Conservation (phyloP, 2,113 vertebrate species). For the Callithrix jacchus region DNA sequence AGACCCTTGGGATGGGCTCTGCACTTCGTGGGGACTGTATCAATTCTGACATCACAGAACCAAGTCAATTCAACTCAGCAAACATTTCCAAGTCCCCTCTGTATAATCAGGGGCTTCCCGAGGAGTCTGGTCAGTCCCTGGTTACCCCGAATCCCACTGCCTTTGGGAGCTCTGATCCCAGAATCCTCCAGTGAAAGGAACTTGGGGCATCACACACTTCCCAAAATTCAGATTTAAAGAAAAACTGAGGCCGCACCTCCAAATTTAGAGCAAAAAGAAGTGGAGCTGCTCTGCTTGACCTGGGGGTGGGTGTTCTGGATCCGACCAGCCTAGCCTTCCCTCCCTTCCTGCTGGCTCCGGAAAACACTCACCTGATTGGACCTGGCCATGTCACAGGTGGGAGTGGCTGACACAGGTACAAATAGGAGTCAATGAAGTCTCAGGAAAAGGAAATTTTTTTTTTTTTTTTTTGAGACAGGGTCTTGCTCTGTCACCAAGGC, state of each 20-base stretch:
- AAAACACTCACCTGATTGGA: background rate
- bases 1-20: background rate
- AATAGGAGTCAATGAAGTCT: background rate
- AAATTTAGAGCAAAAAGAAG: background rate
- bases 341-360: fast-evolving
- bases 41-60: background rate
- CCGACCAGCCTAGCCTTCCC: too few species aligned
- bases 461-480: too few species aligned
- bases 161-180: background rate
- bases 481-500: too few species aligned
- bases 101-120: too few species aligned
- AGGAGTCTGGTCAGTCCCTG: background rate
- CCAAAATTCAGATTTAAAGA: fast-evolving
- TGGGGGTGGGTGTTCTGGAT: background rate
- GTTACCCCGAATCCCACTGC: background rate
- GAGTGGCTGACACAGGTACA: background rate
- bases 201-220: too few species aligned
- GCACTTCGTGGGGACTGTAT: fast-evolving
- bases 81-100: fast-evolving
- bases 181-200: background rate
- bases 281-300: background rate
- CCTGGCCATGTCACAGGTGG: background rate
- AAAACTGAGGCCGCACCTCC: background rate
- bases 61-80: background rate
- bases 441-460: background rate